phyloP scores from a whole-genome alignment of 2,888 invertebrate species.

The Caenorhabditis japonica region DNA sequence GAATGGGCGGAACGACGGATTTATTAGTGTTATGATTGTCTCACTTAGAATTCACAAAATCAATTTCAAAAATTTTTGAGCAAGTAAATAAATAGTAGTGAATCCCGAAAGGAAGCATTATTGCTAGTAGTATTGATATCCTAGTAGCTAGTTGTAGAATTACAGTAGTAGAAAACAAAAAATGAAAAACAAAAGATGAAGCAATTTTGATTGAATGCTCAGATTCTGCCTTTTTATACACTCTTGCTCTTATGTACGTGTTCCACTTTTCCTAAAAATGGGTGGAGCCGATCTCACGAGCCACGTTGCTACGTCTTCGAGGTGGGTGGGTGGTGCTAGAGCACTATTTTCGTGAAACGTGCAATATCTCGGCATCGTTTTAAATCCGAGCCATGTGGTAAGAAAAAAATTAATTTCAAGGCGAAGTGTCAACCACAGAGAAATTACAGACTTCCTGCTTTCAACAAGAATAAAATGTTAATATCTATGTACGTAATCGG shows the following conservation, averaged over 20 bases:
- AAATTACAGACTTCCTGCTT: conserved; percentile 1
- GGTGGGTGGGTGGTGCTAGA: conserved; percentile 32
- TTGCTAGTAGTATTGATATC: too few species aligned
- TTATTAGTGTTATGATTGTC: conserved; percentile 8
- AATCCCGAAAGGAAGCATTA: too few species aligned
- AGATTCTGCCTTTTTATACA: conserved; percentile 27
- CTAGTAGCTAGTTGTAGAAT: too few species aligned
- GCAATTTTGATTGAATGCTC: conserved; percentile 3
- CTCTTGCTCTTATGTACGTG: conserved; percentile 27
- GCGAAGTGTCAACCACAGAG: conserved; percentile 29
- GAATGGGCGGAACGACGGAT: conserved; percentile 29
- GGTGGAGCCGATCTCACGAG: conserved; percentile 18
- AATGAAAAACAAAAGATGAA: background rate
- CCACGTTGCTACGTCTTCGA: background rate
- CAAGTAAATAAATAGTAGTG: too few species aligned
- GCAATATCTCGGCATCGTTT: background rate
- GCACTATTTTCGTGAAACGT: conserved; percentile 17
- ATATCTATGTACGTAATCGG: conserved; percentile 9
- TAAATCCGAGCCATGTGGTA: conserved; percentile 1
- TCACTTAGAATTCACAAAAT: conserved; percentile 5
- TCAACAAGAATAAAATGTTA: background rate
- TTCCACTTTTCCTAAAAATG: conserved; percentile 31
- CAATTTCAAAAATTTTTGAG: conserved; percentile 3
- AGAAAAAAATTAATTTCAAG: conserved; percentile 29
- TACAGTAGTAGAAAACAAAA: background rate